Conservation (phyloP, 2,888 invertebrate genomes). For the Drosophila lutescens region DNA sequence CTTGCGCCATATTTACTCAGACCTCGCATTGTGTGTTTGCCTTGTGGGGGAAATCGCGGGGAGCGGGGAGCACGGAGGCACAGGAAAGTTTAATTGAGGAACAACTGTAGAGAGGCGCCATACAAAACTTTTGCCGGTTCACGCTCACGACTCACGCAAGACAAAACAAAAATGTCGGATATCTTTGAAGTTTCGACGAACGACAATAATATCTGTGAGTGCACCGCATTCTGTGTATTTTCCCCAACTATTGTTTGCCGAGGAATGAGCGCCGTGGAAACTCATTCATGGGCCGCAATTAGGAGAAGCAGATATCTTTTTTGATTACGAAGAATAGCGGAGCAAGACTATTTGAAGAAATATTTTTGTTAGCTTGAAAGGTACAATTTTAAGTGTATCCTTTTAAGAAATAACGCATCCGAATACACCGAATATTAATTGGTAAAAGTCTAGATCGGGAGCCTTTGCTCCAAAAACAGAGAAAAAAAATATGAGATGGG, state of each 20-base stretch:
- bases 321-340: conserved; percentile 24
- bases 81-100: conserved; percentile 67
- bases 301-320: conserved; percentile 23
- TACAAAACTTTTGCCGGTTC: conserved; percentile 40
- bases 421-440: too few species aligned
- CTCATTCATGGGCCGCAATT: conserved; percentile 61
- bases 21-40: conserved; percentile 44
- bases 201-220: conserved; percentile 20
- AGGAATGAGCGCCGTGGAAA: conserved; percentile 48
- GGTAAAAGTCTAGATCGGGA: too few species aligned
- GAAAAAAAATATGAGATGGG: too few species aligned
- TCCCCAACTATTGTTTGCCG: conserved; percentile 44
- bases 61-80: conserved; percentile 7
- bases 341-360: conserved; percentile 1
- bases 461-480: too few species aligned
- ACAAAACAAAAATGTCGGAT: conserved; percentile 71
- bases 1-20: conserved; percentile 70
- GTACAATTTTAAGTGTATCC: neutral
- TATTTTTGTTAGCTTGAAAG: neutral
- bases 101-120: conserved; percentile 70
- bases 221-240: conserved; percentile 10
- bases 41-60: conserved; percentile 9
- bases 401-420: too few species aligned
- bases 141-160: conserved; percentile 61
- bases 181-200: conserved; percentile 60